Evolutionary conservation across 1,140 invertebrate species (phyloP).

Genomic region (Hylaeus volcanicus): DNA sequence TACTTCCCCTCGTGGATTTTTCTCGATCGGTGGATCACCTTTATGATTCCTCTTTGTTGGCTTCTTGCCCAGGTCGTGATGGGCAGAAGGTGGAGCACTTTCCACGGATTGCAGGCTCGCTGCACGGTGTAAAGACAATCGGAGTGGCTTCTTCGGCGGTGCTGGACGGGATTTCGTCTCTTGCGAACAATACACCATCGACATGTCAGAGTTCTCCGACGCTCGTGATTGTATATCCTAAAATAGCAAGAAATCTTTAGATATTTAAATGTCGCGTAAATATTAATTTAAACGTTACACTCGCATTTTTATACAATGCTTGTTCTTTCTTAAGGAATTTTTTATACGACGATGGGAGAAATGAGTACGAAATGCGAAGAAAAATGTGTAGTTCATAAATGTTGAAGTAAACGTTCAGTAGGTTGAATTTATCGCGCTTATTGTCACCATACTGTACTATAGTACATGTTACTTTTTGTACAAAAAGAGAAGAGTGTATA

Average conservation of each 20-base stretch:
- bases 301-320: not conserved
- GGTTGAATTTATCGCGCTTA: too few species aligned
- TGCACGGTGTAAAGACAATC: constrained; percentile 90
- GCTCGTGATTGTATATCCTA: constrained; percentile 71
- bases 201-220: constrained; percentile 69
- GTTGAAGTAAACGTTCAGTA: too few species aligned
- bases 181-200: constrained; percentile 59
- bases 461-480: too few species aligned
- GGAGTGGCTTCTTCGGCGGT: constrained; percentile 91
- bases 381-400: too few species aligned
- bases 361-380: too few species aligned
- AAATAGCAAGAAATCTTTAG: not conserved
- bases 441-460: too few species aligned
- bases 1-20: constrained; percentile 48
- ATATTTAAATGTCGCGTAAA: too few species aligned
- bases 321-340: too few species aligned
- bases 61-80: constrained; percentile 73
- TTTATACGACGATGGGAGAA: too few species aligned
- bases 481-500: too few species aligned
- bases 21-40: constrained; percentile 78
- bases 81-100: constrained; percentile 71
- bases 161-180: constrained; percentile 83
- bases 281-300: too few species aligned
- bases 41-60: constrained; percentile 82
- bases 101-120: constrained; percentile 90